phyloP scores from a whole-genome alignment of 1,140 invertebrate genomes.

The Cydia pomonella region DNA sequence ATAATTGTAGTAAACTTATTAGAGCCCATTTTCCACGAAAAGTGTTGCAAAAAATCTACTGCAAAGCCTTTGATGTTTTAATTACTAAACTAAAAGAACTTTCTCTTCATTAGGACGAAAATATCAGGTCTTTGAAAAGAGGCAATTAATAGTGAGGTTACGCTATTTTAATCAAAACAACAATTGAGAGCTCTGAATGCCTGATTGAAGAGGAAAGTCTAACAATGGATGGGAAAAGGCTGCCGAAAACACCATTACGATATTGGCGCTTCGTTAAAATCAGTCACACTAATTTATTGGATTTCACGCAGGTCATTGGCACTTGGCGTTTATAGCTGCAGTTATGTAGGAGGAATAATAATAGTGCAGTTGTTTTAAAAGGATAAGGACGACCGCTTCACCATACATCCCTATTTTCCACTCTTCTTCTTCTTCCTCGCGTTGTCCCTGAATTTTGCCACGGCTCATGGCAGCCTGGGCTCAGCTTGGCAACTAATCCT shows the following conservation, averaged over 20 bases:
- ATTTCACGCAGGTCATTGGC: slow-evolving; percentile 22
- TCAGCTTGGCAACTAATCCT: too few species aligned
- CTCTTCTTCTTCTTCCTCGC: too few species aligned
- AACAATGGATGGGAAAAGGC: slow-evolving; percentile 23
- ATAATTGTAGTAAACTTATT: neutral
- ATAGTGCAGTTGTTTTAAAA: neutral
- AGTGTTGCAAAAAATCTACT: neutral
- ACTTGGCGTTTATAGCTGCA: neutral
- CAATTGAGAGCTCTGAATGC: slow-evolving; percentile 21
- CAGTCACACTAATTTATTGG: slow-evolving; percentile 26
- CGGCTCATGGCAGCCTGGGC: too few species aligned
- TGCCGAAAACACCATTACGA: slow-evolving; percentile 24
- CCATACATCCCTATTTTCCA: too few species aligned
- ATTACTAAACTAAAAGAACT: neutral
- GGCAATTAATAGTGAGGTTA: slow-evolving; percentile 21
- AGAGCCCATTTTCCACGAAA: neutral
- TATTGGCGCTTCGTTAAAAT: slow-evolving; percentile 25
- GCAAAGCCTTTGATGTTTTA: neutral
- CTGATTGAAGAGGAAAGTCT: slow-evolving; percentile 20
- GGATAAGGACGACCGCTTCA: too few species aligned
- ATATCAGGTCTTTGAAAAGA: slow-evolving; percentile 1
- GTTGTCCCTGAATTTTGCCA: too few species aligned
- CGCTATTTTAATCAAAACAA: slow-evolving; percentile 27
- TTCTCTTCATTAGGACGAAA: slow-evolving; percentile 2
- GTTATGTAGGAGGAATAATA: too few species aligned